Base-by-base conservation (phyloP, 2,888 invertebrate species). In the Branchellion lobata region DNA sequence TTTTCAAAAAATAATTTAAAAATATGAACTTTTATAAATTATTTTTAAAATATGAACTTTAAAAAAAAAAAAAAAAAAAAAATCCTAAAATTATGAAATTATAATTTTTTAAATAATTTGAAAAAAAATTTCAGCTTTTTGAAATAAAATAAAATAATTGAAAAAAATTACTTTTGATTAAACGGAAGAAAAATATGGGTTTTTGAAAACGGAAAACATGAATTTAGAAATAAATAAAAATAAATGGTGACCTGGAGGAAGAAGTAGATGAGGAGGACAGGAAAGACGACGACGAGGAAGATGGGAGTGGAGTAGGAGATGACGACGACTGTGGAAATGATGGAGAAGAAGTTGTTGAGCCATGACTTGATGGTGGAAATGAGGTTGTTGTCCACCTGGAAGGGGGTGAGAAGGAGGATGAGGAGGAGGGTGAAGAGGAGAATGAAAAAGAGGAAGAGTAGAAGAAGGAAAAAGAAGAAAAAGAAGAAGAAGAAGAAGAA, bases 221-320 rank as follows among this genome's bases (percentile, higher is more conserved):
- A 8, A 47, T n/a, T n/a, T n/a, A 47, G 18, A 47, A 47, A 47
- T 18, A 8, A 47, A 47, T 14, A 47, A 47, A 57, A 57, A 57
- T 24, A 57, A 18, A 57, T 24, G 3, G n/a, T 3, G 65, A 85
- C 85, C 83, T 86, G 85, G 34, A 85, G 81, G 68, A 84, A 83
- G 68, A 83, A 84, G 79, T 85, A 85, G 31, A 85, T 68, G 2
- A 85, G 53, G 18, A 79, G 79, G 2, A 85, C 74, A 0, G 85
- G 85, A 1, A 85, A 33, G 24, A 85, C 78, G 33, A 84, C 82
- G n/a, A 80, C 27, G 8, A 85, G 72, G 80, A 85, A 85, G 34
- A 84, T 82, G 34, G 84, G 84, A 0, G 84, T 84, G 11, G 83
- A 82, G 79, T 84, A 82, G 69, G 82, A 79, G 78, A 85, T 83